phyloP scores from a whole-genome alignment of 2,888 invertebrate species.

The Toxonevra muliebris region DNA sequence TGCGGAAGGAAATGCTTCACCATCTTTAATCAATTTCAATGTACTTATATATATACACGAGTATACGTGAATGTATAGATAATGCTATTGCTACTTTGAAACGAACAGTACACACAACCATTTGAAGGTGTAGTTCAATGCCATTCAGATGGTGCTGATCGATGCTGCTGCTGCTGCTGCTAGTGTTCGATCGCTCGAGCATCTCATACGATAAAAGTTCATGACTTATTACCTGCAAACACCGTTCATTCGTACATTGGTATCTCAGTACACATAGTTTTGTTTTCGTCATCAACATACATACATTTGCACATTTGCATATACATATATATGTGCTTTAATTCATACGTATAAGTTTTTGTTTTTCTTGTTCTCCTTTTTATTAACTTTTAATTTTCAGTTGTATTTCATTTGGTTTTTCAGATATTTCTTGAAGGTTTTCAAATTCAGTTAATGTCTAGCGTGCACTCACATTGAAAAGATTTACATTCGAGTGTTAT shows the following conservation, averaged over 20 bases:
- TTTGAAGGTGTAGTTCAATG: slow-evolving; percentile 36
- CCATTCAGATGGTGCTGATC: neutral
- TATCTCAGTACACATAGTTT: neutral
- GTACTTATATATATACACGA: neutral
- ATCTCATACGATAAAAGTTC: neutral
- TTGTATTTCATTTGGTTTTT: slow-evolving; percentile 1
- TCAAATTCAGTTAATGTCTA: slow-evolving; percentile 11
- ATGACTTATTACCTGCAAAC: too few species aligned
- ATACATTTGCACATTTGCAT: slow-evolving; percentile 2
- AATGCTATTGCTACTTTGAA: neutral
- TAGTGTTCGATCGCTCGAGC: neutral
- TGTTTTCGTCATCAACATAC: neutral
- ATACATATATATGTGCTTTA: neutral
- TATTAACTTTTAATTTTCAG: slow-evolving; percentile 36
- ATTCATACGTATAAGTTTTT: neutral
- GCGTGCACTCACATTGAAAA: neutral
- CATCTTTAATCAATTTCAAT: neutral
- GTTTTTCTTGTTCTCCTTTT: slow-evolving; percentile 12
- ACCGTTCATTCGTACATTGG: neutral
- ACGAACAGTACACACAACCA: neutral
- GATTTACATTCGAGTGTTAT: slow-evolving; percentile 49
- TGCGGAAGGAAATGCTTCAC: slow-evolving; percentile 32
- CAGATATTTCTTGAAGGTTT: slow-evolving; percentile 43
- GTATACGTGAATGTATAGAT: too few species aligned
- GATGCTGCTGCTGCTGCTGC: too few species aligned